phyloP scores from a whole-genome alignment of 2,113 vertebrate species.

The Engraulis encrasicolus region DNA sequence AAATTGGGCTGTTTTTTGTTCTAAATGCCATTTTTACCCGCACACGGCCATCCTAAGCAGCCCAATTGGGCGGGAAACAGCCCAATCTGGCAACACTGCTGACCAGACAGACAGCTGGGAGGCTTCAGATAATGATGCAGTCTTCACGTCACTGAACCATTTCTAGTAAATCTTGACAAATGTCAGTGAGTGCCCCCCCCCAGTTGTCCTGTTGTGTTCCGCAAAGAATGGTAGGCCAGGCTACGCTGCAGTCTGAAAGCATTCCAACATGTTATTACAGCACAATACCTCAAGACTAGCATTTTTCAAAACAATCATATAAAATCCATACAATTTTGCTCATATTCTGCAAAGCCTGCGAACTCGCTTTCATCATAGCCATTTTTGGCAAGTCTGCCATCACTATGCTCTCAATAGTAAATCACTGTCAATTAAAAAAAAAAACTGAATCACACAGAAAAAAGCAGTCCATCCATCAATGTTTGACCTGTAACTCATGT shows the following conservation, averaged over 20 bases:
- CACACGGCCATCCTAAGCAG: too few relatives aligned
- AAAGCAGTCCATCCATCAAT: neutral
- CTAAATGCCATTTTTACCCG: too few relatives aligned
- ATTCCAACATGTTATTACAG: neutral
- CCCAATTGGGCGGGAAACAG: too few relatives aligned
- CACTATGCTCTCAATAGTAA: neutral
- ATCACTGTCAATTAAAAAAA: neutral
- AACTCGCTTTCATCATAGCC: neutral
- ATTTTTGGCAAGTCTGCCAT: neutral
- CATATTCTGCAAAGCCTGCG: neutral
- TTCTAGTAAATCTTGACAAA: conserved; percentile 8
- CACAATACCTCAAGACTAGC: neutral
- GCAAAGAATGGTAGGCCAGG: too few relatives aligned
- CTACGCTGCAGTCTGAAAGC: neutral
- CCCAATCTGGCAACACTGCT: too few relatives aligned
- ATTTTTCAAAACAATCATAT: neutral
- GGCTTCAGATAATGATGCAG: conserved; percentile 16
- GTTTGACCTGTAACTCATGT: neutral
- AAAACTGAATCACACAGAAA: neutral
- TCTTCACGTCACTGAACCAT: neutral
- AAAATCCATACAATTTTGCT: neutral
- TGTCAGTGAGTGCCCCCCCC: neutral
- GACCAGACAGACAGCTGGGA: conserved; percentile 12
- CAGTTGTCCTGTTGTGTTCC: neutral
- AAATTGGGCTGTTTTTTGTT: too few relatives aligned